phyloP scores from a whole-genome alignment of 2,113 vertebrate species.

The Atrichornis clamosus region DNA sequence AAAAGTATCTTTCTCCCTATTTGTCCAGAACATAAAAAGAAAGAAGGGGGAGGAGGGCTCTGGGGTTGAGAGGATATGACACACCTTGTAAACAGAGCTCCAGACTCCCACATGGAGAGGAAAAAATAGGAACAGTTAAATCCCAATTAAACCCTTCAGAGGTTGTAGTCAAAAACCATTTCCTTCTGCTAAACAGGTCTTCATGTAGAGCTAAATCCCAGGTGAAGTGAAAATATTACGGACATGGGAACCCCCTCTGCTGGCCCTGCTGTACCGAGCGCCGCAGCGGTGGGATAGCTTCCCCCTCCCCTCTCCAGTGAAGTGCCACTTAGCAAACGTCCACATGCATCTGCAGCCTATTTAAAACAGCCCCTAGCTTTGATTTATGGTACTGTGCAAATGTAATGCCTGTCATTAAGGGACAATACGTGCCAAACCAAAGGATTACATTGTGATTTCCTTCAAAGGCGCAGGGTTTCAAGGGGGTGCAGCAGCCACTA shows the following conservation, averaged over 20 bases:
- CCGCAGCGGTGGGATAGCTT: neutral
- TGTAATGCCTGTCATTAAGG: conserved; percentile 64
- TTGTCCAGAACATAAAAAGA: conserved; percentile 26
- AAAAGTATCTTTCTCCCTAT: conserved; percentile 34
- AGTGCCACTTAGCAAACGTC: conserved; percentile 54
- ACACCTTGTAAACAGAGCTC: conserved; percentile 59
- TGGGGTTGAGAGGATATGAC: conserved; percentile 53
- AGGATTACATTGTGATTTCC: conserved; percentile 60
- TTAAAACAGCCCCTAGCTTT: conserved; percentile 54
- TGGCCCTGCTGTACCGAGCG: neutral
- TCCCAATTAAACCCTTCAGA: conserved; percentile 47
- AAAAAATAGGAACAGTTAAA: conserved; percentile 33
- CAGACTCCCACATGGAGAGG: conserved; percentile 28
- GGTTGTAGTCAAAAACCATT: neutral
- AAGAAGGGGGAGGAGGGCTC: conserved; percentile 1
- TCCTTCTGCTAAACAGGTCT: neutral
- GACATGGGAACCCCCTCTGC: neutral
- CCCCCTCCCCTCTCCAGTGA: neutral
- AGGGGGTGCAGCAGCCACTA: neutral
- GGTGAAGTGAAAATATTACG: neutral
- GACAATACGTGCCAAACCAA: conserved; percentile 43
- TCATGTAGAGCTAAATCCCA: neutral
- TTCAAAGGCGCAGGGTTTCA: neutral
- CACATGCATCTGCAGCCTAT: conserved; percentile 58
- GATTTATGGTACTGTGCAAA: conserved; percentile 71